Evolutionary conservation across 2,113 vertebrate species (phyloP).

Genomic region (Lonchura striata): DNA sequence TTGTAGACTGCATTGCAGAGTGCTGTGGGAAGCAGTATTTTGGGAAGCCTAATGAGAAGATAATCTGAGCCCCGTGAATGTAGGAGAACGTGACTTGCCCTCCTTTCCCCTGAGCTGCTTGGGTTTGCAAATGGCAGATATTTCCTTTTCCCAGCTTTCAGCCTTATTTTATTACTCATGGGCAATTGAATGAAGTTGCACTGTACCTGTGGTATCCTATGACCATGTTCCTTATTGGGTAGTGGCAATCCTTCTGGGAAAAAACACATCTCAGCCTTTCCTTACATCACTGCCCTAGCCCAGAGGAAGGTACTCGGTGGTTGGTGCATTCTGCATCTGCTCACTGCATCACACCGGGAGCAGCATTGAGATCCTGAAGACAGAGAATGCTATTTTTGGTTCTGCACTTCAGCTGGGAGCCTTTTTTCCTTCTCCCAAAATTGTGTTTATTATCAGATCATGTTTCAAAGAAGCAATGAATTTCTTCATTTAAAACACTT

Average conservation of each 20-base stretch:
- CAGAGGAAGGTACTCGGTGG: neutral
- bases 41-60: neutral
- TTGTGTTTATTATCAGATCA: neutral
- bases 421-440: neutral
- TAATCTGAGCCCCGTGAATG: neutral
- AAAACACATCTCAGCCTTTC: neutral
- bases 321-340: neutral
- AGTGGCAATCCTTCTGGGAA: neutral
- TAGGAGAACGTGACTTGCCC: neutral
- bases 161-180: neutral
- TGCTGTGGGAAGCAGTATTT: conserved; percentile 23
- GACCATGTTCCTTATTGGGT: accelerated
- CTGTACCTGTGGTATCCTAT: neutral
- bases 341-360: accelerated
- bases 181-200: neutral
- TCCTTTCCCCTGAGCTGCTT: neutral
- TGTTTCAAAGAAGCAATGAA: neutral
- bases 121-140: neutral
- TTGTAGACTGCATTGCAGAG: neutral
- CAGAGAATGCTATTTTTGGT: neutral
- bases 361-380: neutral
- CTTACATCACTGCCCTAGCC: neutral
- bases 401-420: neutral
- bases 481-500: neutral
- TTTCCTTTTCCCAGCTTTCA: neutral